phyloP scores from a whole-genome alignment of 2,888 invertebrate genomes.

The Craniophora ligustri region DNA sequence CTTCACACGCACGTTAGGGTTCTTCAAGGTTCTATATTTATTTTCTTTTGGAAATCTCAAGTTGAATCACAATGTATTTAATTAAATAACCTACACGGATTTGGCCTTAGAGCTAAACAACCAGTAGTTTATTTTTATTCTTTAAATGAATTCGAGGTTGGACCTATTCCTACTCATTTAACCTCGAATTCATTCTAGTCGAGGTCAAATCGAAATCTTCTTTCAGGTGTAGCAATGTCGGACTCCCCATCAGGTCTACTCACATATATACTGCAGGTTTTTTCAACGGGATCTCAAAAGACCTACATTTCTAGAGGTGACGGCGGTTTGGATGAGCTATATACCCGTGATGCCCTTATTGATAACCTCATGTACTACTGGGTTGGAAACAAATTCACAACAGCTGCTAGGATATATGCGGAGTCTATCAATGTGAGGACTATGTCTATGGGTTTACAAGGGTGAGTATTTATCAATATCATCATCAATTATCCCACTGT shows the following conservation, averaged over 20 bases:
- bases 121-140: too few relatives aligned
- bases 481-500: too few relatives aligned
- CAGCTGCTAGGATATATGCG: conserved; percentile 34
- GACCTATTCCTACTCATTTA: too few relatives aligned
- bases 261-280: conserved; percentile 38
- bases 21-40: too few relatives aligned
- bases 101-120: too few relatives aligned
- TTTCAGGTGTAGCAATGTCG: conserved; percentile 37
- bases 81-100: too few relatives aligned
- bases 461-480: conserved; percentile 61
- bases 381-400: conserved; percentile 29
- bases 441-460: conserved; percentile 59
- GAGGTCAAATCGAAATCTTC: not conserved
- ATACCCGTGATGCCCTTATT: conserved; percentile 30
- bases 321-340: conserved; percentile 29
- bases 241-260: conserved; percentile 45
- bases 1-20: too few relatives aligned
- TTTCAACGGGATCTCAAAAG: conserved; percentile 16
- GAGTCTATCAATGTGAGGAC: conserved; percentile 36
- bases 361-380: conserved; percentile 49
- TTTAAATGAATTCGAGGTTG: too few relatives aligned
- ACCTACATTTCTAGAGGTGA: conserved; percentile 14
- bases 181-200: too few relatives aligned
- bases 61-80: too few relatives aligned
- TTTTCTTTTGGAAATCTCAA: too few relatives aligned